A percentile compares a stretch with the other conserved stretches of the same genome.
Evolutionary conservation across 2,113 vertebrate species (phyloP).

Genomic region (Neomonachus schauinslandi): DNA sequence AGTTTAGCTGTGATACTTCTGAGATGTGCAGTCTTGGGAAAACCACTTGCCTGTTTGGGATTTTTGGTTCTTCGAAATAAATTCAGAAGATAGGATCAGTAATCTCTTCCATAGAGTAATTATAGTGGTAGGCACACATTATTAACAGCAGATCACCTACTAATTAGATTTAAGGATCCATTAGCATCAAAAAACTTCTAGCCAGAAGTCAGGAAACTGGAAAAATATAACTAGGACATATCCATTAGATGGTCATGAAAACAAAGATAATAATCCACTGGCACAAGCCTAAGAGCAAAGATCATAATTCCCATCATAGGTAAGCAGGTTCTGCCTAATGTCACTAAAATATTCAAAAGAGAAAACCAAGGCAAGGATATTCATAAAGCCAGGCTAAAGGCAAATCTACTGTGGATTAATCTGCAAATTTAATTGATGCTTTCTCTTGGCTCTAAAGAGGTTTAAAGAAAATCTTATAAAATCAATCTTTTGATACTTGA

Average conservation of each 20-base stretch:
- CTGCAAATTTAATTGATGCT: neutral
- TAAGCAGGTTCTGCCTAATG: neutral
- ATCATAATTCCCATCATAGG: neutral
- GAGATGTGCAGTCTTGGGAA: neutral
- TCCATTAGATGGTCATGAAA: neutral
- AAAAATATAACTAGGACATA: neutral
- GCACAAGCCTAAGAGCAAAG: neutral
- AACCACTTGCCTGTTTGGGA: neutral
- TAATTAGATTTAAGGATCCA: neutral
- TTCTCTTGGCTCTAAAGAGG: neutral
- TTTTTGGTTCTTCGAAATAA: neutral
- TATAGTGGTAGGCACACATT: rapidly evolving
- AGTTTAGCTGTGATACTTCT: neutral
- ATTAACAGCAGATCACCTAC: neutral
- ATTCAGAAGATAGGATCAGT: neutral
- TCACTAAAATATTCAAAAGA: neutral
- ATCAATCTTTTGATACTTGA: neutral
- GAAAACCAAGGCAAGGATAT: neutral
- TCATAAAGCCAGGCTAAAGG: neutral
- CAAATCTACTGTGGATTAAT: neutral
- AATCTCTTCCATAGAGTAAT: neutral
- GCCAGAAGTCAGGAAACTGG: neutral
- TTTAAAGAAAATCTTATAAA: conserved; percentile 38
- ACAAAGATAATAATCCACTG: neutral
- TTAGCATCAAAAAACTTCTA: neutral